A percentile compares a stretch with the other conserved stretches of the same genome.
Evolutionary conservation across 2,888 invertebrate genomes (phyloP).

Genomic region (Rhagonycha fulva): DNA sequence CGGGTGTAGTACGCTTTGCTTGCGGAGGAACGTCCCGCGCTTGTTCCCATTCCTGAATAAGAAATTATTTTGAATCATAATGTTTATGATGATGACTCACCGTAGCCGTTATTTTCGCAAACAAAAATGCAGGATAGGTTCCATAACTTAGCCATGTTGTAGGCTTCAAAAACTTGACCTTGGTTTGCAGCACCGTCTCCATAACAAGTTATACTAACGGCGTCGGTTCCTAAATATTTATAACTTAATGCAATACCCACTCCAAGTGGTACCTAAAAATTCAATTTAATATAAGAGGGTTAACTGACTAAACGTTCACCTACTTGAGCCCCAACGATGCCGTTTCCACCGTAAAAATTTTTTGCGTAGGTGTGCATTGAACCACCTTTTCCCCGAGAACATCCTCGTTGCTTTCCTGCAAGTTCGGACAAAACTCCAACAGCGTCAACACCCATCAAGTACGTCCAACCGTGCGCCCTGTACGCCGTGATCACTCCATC

Average conservation of each 20-base stretch:
- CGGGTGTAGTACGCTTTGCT: conserved; percentile 89
- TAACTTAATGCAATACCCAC: conserved; percentile 78
- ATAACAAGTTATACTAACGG: conserved; percentile 72
- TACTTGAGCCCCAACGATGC: conserved; percentile 87
- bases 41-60: conserved; percentile 85
- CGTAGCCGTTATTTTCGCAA: conserved; percentile 84
- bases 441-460: conserved; percentile 76
- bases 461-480: conserved; percentile 74
- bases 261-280: conserved; percentile 69
- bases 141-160: conserved; percentile 85
- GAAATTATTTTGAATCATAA: too few relatives aligned
- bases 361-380: conserved; percentile 85
- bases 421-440: conserved; percentile 83
- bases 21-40: conserved; percentile 84
- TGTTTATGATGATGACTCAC: conserved; percentile 64
- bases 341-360: conserved; percentile 84
- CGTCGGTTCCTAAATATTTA: conserved; percentile 70
- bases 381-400: conserved; percentile 65
- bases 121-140: conserved; percentile 76
- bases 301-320: not conserved
- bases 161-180: conserved; percentile 74
- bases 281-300: not conserved
- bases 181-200: conserved; percentile 81
- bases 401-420: conserved; percentile 78
- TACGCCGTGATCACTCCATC: conserved; percentile 81